phyloP scores from a whole-genome alignment of 2,888 invertebrate genomes.

The Lissonota sp. region DNA sequence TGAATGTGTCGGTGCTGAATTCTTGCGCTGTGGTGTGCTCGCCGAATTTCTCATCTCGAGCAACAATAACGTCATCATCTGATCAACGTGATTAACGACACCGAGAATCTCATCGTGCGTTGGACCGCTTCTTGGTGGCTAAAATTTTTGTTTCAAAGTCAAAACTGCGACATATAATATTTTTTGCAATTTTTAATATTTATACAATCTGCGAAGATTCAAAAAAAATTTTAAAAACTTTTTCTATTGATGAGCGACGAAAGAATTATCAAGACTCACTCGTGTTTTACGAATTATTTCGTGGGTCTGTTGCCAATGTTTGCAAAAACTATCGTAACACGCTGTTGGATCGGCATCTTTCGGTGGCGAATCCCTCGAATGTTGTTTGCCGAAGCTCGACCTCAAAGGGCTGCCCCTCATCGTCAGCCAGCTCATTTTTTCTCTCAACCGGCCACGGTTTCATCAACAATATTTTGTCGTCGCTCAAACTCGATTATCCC shows the following conservation, averaged over 20 bases:
- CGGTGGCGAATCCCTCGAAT: slow-evolving; percentile 88
- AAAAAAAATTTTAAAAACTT: too few relatives aligned
- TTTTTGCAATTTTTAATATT: too few relatives aligned
- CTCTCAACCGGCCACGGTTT: slow-evolving; percentile 14
- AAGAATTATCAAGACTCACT: slow-evolving; percentile 81
- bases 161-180: too few relatives aligned
- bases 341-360: slow-evolving; percentile 93
- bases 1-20: slow-evolving; percentile 85
- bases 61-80: slow-evolving; percentile 93
- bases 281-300: slow-evolving; percentile 92
- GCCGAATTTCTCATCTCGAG: slow-evolving; percentile 89
- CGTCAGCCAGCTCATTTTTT: slow-evolving; percentile 90
- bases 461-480: slow-evolving; percentile 45
- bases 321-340: slow-evolving; percentile 96
- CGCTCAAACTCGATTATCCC: not conserved
- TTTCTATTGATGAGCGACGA: too few relatives aligned
- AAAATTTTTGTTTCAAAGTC: not conserved
- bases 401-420: slow-evolving; percentile 87
- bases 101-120: slow-evolving; percentile 94
- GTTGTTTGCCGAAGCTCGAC: slow-evolving; percentile 86
- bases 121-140: slow-evolving; percentile 85
- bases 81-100: slow-evolving; percentile 96
- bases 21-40: slow-evolving; percentile 81
- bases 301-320: slow-evolving; percentile 96
- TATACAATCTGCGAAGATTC: too few relatives aligned